Evolutionary conservation across 2,888 invertebrate genomes (phyloP).

Genomic region (Panorpa germanica): DNA sequence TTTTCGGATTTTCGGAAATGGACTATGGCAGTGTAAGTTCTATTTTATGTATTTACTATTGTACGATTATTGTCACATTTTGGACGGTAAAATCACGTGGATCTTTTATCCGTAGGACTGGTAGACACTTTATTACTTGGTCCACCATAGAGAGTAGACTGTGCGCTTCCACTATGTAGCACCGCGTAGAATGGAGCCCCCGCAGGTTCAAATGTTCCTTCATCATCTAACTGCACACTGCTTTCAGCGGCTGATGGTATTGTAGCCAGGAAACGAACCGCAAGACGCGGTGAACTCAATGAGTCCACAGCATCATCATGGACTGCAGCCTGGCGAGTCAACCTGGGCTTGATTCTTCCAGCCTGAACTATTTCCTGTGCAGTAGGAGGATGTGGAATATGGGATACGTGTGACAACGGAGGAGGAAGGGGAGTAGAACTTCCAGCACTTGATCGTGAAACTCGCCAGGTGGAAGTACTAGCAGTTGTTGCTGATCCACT

Average conservation of each 20-base stretch:
- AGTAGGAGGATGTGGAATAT: background rate
- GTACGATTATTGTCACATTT: too few relatives aligned
- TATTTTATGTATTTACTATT: too few relatives aligned
- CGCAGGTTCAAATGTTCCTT: conserved; percentile 18
- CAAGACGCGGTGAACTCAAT: conserved; percentile 23
- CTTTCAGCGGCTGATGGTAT: conserved; percentile 58
- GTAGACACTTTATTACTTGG: too few relatives aligned
- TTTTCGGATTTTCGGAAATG: too few relatives aligned
- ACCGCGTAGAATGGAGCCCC: conserved; percentile 15
- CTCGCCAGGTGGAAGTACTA: conserved; percentile 76
- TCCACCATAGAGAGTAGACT: conserved; percentile 17
- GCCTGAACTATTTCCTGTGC: conserved; percentile 10
- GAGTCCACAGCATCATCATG: conserved; percentile 53
- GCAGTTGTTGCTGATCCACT: conserved; percentile 78
- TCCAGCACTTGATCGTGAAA: conserved; percentile 66
- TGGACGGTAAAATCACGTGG: too few relatives aligned
- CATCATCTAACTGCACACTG: conserved; percentile 46
- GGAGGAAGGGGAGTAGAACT: conserved; percentile 29
- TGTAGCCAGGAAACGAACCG: conserved; percentile 44
- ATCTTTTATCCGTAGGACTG: too few relatives aligned
- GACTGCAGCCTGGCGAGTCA: conserved; percentile 64
- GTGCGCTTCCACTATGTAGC: conserved; percentile 15
- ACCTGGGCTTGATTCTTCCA: conserved; percentile 43
- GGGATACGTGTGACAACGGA: background rate
- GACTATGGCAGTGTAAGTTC: too few relatives aligned